A percentile compares a stretch with the other conserved stretches of the same genome.
Evolutionary conservation across 2,113 vertebrate species (phyloP).

Genomic region (Zeus faber): DNA sequence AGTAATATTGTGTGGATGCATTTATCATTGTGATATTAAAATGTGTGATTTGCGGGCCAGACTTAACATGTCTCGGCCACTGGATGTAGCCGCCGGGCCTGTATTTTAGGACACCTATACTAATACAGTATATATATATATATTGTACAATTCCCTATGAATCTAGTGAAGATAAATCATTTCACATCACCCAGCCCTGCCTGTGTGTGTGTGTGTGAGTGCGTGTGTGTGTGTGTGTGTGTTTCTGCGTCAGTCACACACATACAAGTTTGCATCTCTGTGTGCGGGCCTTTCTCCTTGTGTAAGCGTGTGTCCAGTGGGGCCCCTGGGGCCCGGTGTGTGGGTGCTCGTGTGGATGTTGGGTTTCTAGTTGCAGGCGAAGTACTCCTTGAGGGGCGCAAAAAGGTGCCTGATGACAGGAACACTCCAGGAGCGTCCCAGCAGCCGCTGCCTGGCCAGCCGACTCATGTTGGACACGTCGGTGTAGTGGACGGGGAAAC

Average conservation of each 20-base stretch:
- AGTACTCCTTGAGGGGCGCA: slow-evolving; percentile 97
- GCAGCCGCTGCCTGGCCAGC: slow-evolving; percentile 94
- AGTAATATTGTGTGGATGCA: no score
- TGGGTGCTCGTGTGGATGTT: background rate
- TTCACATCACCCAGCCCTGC: no score
- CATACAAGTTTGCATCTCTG: slow-evolving; percentile 20
- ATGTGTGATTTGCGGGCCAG: no score
- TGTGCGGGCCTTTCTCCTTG: slow-evolving; percentile 23
- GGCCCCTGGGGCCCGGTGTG: background rate
- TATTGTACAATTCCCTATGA: no score
- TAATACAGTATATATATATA: no score
- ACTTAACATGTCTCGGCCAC: no score
- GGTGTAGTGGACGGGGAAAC: slow-evolving; percentile 98
- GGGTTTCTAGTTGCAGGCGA: slow-evolving; percentile 90
- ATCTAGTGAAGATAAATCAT: no score
- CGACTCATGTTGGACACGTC: slow-evolving; percentile 99
- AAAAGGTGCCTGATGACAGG: slow-evolving; percentile 98
- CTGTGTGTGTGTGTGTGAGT: slow-evolving; percentile 13
- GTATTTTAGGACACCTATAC: no score
- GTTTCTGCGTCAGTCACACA: slow-evolving; percentile 38
- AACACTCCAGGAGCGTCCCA: slow-evolving; percentile 97
- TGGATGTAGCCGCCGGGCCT: no score
- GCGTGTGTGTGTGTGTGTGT: background rate
- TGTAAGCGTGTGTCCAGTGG: background rate
- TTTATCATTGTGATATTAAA: no score